A percentile compares a stretch with the other conserved stretches of the same genome.
Evolutionary conservation across 2,113 vertebrate genomes (phyloP).

Genomic region (Cinclus mexicanus): DNA sequence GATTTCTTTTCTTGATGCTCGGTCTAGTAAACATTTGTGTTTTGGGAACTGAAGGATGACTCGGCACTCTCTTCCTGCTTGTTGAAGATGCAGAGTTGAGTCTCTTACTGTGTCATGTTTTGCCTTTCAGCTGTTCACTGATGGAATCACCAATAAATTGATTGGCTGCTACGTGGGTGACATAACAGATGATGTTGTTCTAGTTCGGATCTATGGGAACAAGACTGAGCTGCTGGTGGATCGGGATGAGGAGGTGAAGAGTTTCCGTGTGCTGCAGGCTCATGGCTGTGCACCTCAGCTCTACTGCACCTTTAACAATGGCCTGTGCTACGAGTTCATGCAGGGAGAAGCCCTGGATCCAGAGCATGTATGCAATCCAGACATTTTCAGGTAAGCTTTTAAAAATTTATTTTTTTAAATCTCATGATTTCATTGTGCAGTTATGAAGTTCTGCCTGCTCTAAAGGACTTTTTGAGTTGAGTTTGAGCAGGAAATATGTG

Average conservation of each 20-base stretch:
- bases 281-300: constrained; percentile 92
- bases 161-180: constrained; percentile 90
- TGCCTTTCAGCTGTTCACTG: constrained; percentile 87
- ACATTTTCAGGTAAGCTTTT: constrained; percentile 83
- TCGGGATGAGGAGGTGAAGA: constrained; percentile 95
- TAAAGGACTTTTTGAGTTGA: neutral
- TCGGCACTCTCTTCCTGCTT: rapidly evolving
- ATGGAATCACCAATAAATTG: constrained; percentile 96
- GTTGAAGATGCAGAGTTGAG: neutral
- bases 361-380: constrained; percentile 87
- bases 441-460: neutral
- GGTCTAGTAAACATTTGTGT: neutral
- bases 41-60: neutral
- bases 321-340: constrained; percentile 96
- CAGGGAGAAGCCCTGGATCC: constrained; percentile 92
- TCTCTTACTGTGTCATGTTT: neutral
- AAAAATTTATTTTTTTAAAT: neutral
- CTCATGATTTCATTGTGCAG: neutral
- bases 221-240: constrained; percentile 95
- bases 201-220: constrained; percentile 96
- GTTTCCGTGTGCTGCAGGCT: constrained; percentile 91
- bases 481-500: neutral
- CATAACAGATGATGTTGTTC: constrained; percentile 86
- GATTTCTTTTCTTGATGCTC: neutral
- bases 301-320: constrained; percentile 97